Conservation (phyloP, 2,113 vertebrate genomes). For the Pontoporia blainvillei region DNA sequence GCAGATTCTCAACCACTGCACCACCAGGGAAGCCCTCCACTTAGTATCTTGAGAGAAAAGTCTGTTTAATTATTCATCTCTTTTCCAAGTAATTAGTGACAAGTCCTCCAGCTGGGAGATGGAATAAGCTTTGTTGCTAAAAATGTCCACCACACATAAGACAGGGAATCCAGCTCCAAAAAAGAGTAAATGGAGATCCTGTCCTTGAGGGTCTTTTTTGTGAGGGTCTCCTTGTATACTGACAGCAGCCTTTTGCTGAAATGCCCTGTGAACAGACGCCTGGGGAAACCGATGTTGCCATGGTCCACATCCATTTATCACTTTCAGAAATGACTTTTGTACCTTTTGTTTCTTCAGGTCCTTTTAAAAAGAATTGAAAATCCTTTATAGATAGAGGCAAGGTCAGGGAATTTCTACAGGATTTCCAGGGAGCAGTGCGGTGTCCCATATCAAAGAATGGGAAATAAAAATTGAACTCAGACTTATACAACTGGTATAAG, state of each 20-base stretch:
- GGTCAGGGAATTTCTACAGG: background rate
- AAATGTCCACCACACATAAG: background rate
- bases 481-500: background rate
- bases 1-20: too few species aligned
- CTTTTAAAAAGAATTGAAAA: background rate
- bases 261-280: background rate
- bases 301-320: background rate
- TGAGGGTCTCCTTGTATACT: background rate
- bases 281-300: accelerated
- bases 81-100: conserved; percentile 51
- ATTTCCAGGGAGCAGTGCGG: background rate
- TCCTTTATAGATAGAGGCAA: background rate
- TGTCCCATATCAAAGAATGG: background rate
- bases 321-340: conserved; percentile 1
- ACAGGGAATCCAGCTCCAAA: background rate
- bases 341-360: background rate
- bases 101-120: background rate
- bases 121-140: background rate
- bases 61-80: conserved; percentile 68
- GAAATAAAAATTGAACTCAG: background rate
- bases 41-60: conserved; percentile 28
- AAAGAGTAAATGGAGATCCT: background rate
- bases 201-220: background rate
- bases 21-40: background rate
- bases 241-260: background rate